Percentiles rank a stretch among this genome's conserved stretches.
Evolutionary conservation across 2,113 vertebrate genomes (phyloP).

Genomic region (Mionectes macconnelli): DNA sequence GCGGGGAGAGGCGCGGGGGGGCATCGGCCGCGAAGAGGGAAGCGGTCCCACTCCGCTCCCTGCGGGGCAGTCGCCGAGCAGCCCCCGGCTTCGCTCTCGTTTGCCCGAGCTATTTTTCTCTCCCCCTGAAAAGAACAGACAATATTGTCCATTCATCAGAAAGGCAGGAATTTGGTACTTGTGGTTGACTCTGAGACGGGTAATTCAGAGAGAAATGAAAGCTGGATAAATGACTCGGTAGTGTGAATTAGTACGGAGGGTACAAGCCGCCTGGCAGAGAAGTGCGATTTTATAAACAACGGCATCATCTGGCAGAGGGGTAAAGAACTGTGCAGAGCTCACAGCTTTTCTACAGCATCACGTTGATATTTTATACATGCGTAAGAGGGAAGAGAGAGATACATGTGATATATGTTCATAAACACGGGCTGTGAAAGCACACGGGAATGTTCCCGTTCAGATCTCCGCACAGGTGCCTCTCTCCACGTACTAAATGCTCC

Average conservation of each 20-base stretch:
- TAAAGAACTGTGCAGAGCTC: not conserved
- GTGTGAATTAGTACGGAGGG: conserved; percentile 10
- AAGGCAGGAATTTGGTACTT: conserved; percentile 42
- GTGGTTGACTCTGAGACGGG: conserved; percentile 17
- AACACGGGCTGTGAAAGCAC: not conserved
- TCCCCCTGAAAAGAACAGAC: not conserved
- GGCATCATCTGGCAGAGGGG: conserved; percentile 19
- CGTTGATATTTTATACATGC: not conserved
- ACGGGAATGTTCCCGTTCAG: not conserved
- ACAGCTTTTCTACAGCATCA: not conserved
- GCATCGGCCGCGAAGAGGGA: not conserved
- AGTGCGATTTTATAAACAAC: conserved; percentile 3
- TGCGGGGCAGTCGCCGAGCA: not conserved
- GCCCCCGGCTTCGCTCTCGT: not conserved
- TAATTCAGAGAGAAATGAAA: not conserved
- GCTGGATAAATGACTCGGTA: conserved; percentile 1
- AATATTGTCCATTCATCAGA: conserved; percentile 27
- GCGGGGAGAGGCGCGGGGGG: not conserved
- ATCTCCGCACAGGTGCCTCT: not conserved
- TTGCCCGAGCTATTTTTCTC: conserved; percentile 8
- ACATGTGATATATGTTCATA: not conserved
- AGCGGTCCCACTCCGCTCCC: not conserved
- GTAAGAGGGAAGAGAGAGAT: not conserved
- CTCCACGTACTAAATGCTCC: not conserved
- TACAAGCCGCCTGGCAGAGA: not conserved